Percentiles rank a stretch among this genome's conserved stretches.
phyloP scores from a whole-genome alignment of 2,888 invertebrate species.

The Prosapia bicincta region DNA sequence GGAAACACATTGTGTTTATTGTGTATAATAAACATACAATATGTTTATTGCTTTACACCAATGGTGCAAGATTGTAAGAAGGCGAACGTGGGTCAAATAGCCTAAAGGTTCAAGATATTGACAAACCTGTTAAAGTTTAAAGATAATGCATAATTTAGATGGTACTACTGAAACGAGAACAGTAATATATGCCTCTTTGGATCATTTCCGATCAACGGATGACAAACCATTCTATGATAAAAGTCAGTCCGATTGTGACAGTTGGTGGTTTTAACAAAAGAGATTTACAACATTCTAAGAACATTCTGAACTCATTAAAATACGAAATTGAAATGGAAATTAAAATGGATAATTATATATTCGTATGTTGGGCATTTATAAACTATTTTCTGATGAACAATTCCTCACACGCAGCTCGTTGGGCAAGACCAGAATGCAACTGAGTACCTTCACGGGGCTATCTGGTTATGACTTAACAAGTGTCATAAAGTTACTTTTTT shows the following conservation, averaged over 20 bases:
- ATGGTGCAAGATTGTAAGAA: background rate
- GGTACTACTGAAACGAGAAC: background rate
- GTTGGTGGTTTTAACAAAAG: slow-evolving; percentile 12
- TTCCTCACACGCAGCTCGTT: background rate
- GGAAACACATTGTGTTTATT: too few relatives aligned
- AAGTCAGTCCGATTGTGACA: background rate
- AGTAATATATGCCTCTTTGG: background rate
- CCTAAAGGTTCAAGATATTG: background rate
- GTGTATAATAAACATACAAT: too few relatives aligned
- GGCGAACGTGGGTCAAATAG: background rate
- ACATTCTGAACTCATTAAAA: too few relatives aligned
- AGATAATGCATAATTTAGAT: background rate
- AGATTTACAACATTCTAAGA: too few relatives aligned
- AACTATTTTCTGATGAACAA: background rate
- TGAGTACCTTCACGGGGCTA: slow-evolving; percentile 4
- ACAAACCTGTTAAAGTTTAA: background rate
- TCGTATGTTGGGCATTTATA: slow-evolving; percentile 2
- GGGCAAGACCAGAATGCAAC: slow-evolving; percentile 8
- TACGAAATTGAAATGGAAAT: too few relatives aligned
- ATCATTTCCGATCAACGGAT: slow-evolving; percentile 2
- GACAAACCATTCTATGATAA: background rate
- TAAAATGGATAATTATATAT: too few relatives aligned
- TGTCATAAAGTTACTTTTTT: background rate
- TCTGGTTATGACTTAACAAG: slow-evolving; percentile 18
- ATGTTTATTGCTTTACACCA: too few relatives aligned